Evolutionary conservation across 2,113 vertebrate species (phyloP).

Genomic region (Lagenorhynchus albirostris): DNA sequence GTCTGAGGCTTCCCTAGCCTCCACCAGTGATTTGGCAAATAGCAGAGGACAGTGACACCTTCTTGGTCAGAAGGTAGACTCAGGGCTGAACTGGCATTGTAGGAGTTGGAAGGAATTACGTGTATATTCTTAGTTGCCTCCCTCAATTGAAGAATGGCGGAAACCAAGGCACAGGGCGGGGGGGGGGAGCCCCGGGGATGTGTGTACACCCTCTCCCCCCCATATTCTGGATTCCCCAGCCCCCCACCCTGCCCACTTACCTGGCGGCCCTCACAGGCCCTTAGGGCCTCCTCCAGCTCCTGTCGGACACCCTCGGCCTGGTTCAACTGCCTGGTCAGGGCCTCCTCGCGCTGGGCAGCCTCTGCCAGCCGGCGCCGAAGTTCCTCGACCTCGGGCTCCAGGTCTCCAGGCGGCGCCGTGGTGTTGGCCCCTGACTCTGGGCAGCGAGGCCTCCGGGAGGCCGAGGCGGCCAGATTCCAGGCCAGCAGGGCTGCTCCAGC

Average conservation of each 20-base stretch:
- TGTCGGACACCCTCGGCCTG: background rate
- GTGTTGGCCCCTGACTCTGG: background rate
- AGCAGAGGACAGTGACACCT: background rate
- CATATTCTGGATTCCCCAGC: too few relatives aligned
- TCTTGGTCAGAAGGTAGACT: background rate
- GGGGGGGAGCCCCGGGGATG: background rate
- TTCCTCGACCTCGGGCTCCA: background rate
- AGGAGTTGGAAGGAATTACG: background rate
- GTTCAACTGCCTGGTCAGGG: slow-evolving; percentile 18
- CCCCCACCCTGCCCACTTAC: background rate
- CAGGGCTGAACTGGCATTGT: background rate
- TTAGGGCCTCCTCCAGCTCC: slow-evolving; percentile 14
- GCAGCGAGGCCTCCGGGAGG: slow-evolving; percentile 32
- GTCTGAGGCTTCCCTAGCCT: background rate
- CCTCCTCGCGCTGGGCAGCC: background rate
- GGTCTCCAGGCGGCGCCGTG: background rate
- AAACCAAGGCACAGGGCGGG: background rate
- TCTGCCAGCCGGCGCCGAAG: slow-evolving; percentile 33
- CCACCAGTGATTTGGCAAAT: background rate
- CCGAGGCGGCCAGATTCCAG: slow-evolving; percentile 64
- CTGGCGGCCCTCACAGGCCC: slow-evolving; percentile 49
- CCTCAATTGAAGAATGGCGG: background rate
- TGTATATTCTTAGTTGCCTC: background rate
- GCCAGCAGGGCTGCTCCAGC: slow-evolving; percentile 64
- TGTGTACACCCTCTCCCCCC: too few relatives aligned